phyloP scores from a whole-genome alignment of 2,797 vertebrate genomes.

The Semaprochilodus insignis region DNA sequence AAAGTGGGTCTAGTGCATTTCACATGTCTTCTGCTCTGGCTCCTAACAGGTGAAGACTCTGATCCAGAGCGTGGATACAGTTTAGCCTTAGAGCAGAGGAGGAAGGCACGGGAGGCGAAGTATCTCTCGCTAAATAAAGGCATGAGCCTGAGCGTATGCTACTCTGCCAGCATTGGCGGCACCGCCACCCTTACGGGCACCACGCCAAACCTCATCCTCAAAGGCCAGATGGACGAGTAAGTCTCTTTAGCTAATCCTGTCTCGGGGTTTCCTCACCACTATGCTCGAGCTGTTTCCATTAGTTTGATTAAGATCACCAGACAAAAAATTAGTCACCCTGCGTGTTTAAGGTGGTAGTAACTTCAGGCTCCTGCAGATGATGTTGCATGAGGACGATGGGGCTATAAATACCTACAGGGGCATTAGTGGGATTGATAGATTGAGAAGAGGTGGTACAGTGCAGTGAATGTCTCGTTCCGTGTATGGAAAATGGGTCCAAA shows the following conservation, averaged over 20 bases:
- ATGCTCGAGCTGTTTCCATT: background rate
- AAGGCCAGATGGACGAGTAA: slow-evolving; percentile 90
- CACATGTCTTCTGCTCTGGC: background rate
- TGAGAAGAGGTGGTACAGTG: no score
- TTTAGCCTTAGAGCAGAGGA: slow-evolving; percentile 42
- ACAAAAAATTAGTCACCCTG: no score
- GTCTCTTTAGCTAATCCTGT: slow-evolving; percentile 46
- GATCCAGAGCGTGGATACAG: slow-evolving; percentile 26
- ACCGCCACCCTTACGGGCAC: slow-evolving; percentile 93
- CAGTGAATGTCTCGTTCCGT: no score
- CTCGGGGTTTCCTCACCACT: background rate
- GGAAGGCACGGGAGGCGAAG: slow-evolving; percentile 64
- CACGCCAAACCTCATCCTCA: slow-evolving; percentile 90
- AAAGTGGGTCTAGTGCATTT: background rate
- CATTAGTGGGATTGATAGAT: no score
- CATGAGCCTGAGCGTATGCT: slow-evolving; percentile 89
- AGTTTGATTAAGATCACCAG: background rate
- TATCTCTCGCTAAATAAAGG: slow-evolving; percentile 84
- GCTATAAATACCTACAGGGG: no score
- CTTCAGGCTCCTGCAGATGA: no score
- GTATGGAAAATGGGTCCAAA: no score
- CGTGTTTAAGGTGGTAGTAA: no score
- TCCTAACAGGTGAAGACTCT: slow-evolving; percentile 57
- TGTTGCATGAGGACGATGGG: no score
- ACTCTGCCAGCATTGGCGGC: slow-evolving; percentile 92